Base-by-base conservation (phyloP, 37 sponge, comb jelly and placozoan species). In the Trichoplax adhaerens region DNA sequence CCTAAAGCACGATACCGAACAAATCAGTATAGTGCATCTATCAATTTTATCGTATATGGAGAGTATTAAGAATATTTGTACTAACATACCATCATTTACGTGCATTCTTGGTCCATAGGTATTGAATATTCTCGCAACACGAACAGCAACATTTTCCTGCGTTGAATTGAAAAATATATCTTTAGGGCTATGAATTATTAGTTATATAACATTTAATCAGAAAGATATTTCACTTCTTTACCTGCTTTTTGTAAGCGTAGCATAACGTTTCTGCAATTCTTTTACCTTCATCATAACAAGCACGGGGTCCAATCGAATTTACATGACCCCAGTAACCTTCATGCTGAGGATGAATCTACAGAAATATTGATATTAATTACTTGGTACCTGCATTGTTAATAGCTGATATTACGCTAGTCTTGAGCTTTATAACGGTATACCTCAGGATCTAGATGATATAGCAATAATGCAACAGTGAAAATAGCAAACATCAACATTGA, bases 211-310 rank as follows among this genome's bases (percentile, higher is more conserved):
- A 50, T 1, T 3, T 55, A 69, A 3, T 55, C 56, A 2, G 12
- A 8, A 8, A 12, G 8, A 12, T 12, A 60, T 12, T 60, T 60
- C 10, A 71, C 54, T n/a, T 50, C 54, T 75, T 7, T 60, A 81
- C 87, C 72, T 89, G 87, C 2, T 83, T 83, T 4, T 78, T 76
- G 54, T 91, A 91, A 0, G 88, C 88, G 60, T 89, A 94, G 49
- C 80, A 83, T 85, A 94, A 83, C 3, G 95, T 94, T 80, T 94
- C 95, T 56, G 91, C 82, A 49, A 94, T 81, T 29, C 95, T 74
- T 78, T 94, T 94, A 10, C 91, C 88, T 72, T 94, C 95, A 68
- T 94, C 95, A 62, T 94, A 94, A 64, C 95, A 94, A 3, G 95
- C 95, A 63, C 95, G 56, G n/a, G 95, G 95, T 48, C 95, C 95